A percentile compares a stretch with the other conserved stretches of the same genome.
phyloP scores from a whole-genome alignment of 2,888 invertebrate species.

The Lissonota sp. region DNA sequence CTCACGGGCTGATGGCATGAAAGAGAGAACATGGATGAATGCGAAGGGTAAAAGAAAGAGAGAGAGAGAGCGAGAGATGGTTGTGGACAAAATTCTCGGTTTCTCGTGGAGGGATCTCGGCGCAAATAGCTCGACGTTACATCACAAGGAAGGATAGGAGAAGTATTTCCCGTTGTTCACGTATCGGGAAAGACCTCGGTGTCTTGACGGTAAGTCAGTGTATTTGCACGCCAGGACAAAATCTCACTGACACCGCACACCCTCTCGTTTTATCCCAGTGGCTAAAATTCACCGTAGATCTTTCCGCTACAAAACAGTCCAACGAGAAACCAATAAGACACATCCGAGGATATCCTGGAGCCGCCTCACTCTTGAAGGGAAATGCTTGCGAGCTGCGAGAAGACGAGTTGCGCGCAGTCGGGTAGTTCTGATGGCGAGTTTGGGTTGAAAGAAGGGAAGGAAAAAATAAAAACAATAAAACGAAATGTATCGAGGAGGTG shows the following conservation, averaged over 20 bases:
- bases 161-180: constrained; percentile 50
- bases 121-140: constrained; percentile 78
- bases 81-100: constrained; percentile 72
- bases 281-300: constrained; percentile 48
- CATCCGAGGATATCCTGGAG: constrained; percentile 62
- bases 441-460: constrained; percentile 24
- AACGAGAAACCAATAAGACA: constrained; percentile 72
- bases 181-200: constrained; percentile 49
- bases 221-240: constrained; percentile 59
- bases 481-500: constrained; percentile 33
- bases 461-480: background rate
- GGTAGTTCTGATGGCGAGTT: background rate
- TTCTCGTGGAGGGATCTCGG: constrained; percentile 67
- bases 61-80: constrained; percentile 29
- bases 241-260: constrained; percentile 38
- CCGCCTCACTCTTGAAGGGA: constrained; percentile 31
- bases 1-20: constrained; percentile 39
- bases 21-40: constrained; percentile 58
- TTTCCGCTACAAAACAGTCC: constrained; percentile 65
- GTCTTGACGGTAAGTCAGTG: constrained; percentile 52
- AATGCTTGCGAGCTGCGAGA: background rate
- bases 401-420: background rate
- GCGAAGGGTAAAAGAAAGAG: constrained; percentile 58
- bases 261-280: constrained; percentile 47
- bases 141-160: constrained; percentile 47